Conservation (phyloP, 92 coral and sea anemone species). For the Palythoa grandiflora region DNA sequence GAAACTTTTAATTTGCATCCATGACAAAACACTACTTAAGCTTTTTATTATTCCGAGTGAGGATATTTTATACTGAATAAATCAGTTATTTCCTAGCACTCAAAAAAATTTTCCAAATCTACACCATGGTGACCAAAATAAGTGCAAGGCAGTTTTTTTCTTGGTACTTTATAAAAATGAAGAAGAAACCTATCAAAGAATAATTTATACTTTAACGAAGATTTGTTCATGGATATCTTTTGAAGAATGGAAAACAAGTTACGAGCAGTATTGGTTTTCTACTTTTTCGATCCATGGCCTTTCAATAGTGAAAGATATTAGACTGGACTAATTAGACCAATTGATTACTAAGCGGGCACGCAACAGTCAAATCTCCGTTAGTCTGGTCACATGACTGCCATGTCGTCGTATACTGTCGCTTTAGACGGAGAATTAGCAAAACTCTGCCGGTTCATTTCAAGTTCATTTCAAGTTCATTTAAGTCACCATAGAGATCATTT, state of each 20-base stretch:
- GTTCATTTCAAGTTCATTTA: slow-evolving; percentile 4
- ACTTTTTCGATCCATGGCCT: slow-evolving; percentile 23
- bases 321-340: not conserved
- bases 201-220: not conserved
- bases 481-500: slow-evolving; percentile 26
- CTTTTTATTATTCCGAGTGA: not conserved
- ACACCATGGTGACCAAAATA: slow-evolving; percentile 16
- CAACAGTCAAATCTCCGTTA: slow-evolving; percentile 31
- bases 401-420: slow-evolving; percentile 55
- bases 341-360: slow-evolving; percentile 16
- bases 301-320: not conserved
- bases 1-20: not conserved
- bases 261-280: not conserved
- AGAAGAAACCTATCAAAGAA: not conserved
- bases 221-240: not conserved
- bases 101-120: not conserved
- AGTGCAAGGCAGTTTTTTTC: no score
- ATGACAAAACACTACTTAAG: not conserved
- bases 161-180: not conserved
- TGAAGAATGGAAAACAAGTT: not conserved
- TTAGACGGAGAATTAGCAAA: slow-evolving; percentile 46
- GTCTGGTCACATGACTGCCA: slow-evolving; percentile 47
- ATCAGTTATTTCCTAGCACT: not conserved
- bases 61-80: not conserved
- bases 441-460: slow-evolving; percentile 33